Percentiles rank a stretch among this genome's conserved stretches.
phyloP scores from a whole-genome alignment of 1,140 invertebrate species.

The Pogonomyrmex barbatus region DNA sequence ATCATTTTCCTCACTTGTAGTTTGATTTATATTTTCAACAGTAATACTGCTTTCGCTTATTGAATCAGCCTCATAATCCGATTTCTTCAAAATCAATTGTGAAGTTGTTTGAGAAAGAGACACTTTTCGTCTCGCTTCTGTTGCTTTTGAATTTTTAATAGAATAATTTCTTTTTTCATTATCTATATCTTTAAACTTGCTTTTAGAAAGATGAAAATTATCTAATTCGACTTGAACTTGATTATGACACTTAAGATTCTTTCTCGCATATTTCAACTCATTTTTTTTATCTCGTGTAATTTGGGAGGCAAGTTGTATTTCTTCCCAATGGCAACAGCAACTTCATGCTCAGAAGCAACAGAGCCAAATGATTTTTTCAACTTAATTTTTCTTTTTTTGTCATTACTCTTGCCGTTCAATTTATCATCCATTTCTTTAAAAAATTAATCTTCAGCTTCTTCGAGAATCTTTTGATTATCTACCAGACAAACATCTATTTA shows the following conservation, averaged over 20 bases:
- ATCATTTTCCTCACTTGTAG: not conserved
- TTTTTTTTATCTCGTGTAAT: not conserved
- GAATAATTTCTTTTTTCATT: not conserved
- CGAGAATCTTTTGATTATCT: not conserved
- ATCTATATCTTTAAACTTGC: not conserved
- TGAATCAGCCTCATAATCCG: not conserved
- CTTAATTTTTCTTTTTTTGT: not conserved
- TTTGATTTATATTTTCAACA: not conserved
- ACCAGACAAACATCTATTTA: not conserved
- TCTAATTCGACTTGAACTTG: not conserved
- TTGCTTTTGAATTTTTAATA: not conserved
- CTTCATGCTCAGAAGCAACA: not conserved
- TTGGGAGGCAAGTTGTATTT: not conserved
- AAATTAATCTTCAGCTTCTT: not conserved
- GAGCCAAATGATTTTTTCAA: not conserved
- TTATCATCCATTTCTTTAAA: not conserved
- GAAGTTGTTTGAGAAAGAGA: not conserved
- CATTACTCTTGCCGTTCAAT: not conserved
- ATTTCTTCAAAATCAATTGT: not conserved
- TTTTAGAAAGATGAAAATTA: not conserved
- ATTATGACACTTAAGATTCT: not conserved
- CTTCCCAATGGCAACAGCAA: not conserved
- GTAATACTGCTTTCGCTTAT: not conserved
- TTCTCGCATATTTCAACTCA: not conserved
- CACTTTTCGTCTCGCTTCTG: not conserved